Percentiles rank a stretch among this genome's conserved stretches.
Conservation (phyloP, 2,113 vertebrate species). For the Noturus placidus region DNA sequence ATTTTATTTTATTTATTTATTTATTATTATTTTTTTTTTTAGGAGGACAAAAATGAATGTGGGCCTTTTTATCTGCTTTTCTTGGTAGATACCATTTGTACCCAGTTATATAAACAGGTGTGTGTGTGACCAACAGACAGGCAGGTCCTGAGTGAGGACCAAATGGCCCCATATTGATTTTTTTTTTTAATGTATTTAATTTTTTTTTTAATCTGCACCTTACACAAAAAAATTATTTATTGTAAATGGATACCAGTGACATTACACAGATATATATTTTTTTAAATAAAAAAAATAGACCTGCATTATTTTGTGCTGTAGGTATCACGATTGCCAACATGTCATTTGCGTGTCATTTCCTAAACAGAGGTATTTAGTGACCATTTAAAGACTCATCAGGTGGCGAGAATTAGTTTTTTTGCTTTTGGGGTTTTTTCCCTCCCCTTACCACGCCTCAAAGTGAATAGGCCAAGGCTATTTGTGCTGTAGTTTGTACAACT, state of each 20-base stretch:
- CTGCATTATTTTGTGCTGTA: not conserved
- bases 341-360: not conserved
- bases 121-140: too few species aligned
- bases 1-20: too few species aligned
- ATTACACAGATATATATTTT: not conserved
- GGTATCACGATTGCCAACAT: not conserved
- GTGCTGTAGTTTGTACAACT: not conserved
- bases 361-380: not conserved
- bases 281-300: not conserved
- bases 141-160: not conserved
- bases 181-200: not conserved
- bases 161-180: not conserved
- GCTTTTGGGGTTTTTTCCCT: not conserved
- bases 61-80: too few species aligned
- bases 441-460: too few species aligned
- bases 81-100: not conserved
- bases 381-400: too few species aligned
- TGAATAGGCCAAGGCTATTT: not conserved
- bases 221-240: not conserved
- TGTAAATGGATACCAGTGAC: not conserved
- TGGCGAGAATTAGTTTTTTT: not conserved
- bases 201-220: not conserved
- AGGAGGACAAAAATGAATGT: too few species aligned
- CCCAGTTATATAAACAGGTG: not conserved
- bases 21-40: not conserved